Evolutionary conservation across 64 coral and sea anemone species (phyloP), one percentile per base, ranked within the genome.

Genomic region (Montipora cactus): DNA sequence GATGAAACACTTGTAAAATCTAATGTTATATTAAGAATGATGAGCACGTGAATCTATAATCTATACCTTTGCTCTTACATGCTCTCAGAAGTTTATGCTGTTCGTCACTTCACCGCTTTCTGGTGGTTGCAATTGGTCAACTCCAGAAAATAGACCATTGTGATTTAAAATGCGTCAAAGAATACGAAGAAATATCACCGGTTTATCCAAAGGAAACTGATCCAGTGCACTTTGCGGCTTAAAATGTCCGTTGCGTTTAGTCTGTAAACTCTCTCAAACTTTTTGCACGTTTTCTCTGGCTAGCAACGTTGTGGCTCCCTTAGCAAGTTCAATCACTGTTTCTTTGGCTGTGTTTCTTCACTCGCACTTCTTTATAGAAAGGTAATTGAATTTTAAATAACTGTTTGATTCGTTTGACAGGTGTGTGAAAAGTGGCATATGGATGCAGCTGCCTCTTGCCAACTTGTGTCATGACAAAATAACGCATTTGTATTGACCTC

Each of bases 321-420:
- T 9, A 20, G 47, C 77, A 53, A 16, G 57, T 59, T 50, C 6
- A 25, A 58, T 59, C 21, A n/a, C 81, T 10, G 4, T 69, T 16
- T 69, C 15, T 47, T 47, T 77, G 23, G 75, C 37, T 57, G 6
- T 0, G 37, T 37, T 37, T 37, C 37, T 37, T 37, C 37, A 37
- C 37, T 55, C 52, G 52, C 10, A 55, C 14, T 64, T 72, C 81
- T 4, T 86, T 66, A 49, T 19, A 49, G 46, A 50, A 14, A 51
- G 16, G 15, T 86, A 86, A 86, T 86, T 51, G 82, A 86, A 86
- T 86, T 86, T 84, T 86, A 71, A 86, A 86, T 71, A 86, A 67
- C 82, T 86, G 47, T 86, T 86, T 86, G 64, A 86, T 71, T 70
- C 46, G 37, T 84, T 20, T 44, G 45, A 71, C 66, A 28, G 9